phyloP scores from a whole-genome alignment of 2,797 vertebrate genomes.

The Enteromius argenteus region DNA sequence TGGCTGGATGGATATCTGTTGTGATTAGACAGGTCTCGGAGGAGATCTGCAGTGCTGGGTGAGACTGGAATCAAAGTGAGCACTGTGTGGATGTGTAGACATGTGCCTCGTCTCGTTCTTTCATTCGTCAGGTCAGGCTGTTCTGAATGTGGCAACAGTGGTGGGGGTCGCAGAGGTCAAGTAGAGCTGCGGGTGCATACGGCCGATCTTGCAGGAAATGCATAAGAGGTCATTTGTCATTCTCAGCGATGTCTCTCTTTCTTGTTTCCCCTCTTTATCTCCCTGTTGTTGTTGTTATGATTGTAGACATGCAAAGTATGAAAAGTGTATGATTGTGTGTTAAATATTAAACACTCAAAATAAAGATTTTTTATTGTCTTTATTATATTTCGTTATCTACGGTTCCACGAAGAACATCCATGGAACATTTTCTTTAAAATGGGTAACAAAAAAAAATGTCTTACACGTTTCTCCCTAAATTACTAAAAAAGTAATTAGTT shows the following conservation, averaged over 20 bases:
- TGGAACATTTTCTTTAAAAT: too few relatives aligned
- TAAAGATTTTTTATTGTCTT: too few relatives aligned
- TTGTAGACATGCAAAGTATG: neutral
- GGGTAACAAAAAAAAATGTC: too few relatives aligned
- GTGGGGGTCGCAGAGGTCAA: constrained; percentile 11
- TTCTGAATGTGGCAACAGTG: neutral
- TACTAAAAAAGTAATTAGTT: too few relatives aligned
- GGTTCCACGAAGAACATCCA: too few relatives aligned
- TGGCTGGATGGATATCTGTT: constrained; percentile 40
- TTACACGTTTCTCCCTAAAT: too few relatives aligned
- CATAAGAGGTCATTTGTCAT: neutral
- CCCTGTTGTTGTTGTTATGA: neutral
- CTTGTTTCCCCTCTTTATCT: neutral
- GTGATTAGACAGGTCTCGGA: constrained; percentile 34
- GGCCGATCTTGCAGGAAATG: neutral
- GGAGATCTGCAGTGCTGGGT: constrained; percentile 11
- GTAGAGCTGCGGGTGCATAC: constrained; percentile 20
- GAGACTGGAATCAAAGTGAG: constrained; percentile 30
- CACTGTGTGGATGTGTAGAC: constrained; percentile 14
- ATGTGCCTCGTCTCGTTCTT: constrained; percentile 1
- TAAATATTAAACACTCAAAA: neutral
- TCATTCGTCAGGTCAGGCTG: neutral
- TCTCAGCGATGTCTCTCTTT: neutral
- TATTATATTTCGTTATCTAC: too few relatives aligned
- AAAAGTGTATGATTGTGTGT: neutral